Evolutionary conservation across 2,888 invertebrate species (phyloP), one percentile per base, ranked within the genome.

Genomic region (Aradus depressus): DNA sequence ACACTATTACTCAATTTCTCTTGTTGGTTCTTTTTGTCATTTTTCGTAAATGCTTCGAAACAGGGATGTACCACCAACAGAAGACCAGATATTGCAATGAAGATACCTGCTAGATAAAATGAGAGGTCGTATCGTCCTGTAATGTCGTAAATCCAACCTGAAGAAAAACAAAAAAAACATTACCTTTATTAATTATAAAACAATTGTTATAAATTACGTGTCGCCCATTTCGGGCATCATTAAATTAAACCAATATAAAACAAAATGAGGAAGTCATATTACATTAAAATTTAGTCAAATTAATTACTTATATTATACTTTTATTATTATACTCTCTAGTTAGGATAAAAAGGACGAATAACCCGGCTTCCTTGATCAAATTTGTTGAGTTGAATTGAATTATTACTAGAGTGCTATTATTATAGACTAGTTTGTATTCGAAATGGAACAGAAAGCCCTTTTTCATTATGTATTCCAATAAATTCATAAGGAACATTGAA

Each of bases 141-240:
- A 50, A 83, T 72, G 67, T 89, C 88, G 69, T 76, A 84, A 35
- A 88, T 73, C 81, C 82, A 84, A 38, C 88, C 88, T 88, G 50
- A 26, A 49, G 44, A 21, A 14, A 34, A 35, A 6, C 10, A 18
- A 32, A 19, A 41, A 18, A 23, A 6, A 18, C n/a, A 21, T 3
- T 10, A 5, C 14, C 37, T 10, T 35, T 35, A 5, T 6, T 10
- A 14, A 10, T 35, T 35, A 6, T 35, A 14, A 10, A 28, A 28
- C 8, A 28, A n/a, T 10, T 37, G 14, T 14, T 10, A 8, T 14
- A 14, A 12, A 10, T 6, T 37, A 8, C 14, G 37, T 6, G 8
- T 16, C 8, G 37, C 14, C 37, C 16, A 37, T 8, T 14, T 10
- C 14, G 6, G 6, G n/a, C 8, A 37, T 6, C n/a, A 10, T 37